Conservation (phyloP, 2,888 invertebrate species). For the Ichneumon xanthorius region DNA sequence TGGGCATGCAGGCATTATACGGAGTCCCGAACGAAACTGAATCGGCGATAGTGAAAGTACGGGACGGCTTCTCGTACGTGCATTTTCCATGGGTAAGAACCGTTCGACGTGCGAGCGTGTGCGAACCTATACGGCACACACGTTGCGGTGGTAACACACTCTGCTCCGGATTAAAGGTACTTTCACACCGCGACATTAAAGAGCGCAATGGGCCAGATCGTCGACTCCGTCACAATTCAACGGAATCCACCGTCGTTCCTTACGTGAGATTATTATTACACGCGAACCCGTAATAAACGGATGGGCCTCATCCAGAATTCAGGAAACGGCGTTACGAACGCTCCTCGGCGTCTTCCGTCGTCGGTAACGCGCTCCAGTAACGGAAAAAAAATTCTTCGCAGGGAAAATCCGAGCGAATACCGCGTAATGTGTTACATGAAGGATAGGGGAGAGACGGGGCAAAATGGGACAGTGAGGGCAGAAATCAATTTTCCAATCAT, state of each 20-base stretch:
- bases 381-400: neutral
- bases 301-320: slow-evolving; percentile 26
- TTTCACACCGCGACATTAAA: slow-evolving; percentile 34
- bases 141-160: neutral
- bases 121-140: slow-evolving; percentile 21
- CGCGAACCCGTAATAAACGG: slow-evolving; percentile 12
- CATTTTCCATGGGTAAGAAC: neutral
- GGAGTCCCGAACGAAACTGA: slow-evolving; percentile 55
- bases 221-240: neutral
- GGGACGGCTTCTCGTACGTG: slow-evolving; percentile 30
- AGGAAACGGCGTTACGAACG: slow-evolving; percentile 31
- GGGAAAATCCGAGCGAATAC: neutral
- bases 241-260: slow-evolving; percentile 1
- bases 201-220: slow-evolving; percentile 25
- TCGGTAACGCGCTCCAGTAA: slow-evolving; percentile 2
- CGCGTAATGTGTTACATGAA: slow-evolving; percentile 26
- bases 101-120: slow-evolving; percentile 11
- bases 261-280: slow-evolving; percentile 12
- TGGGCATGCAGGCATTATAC: slow-evolving; percentile 33
- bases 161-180: slow-evolving; percentile 34
- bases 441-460: neutral
- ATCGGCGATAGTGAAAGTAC: slow-evolving; percentile 69
- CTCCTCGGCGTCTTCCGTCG: slow-evolving; percentile 18
- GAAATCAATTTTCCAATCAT: too few relatives aligned
- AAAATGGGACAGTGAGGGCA: too few relatives aligned